A percentile compares a stretch with the other conserved stretches of the same genome.
Evolutionary conservation across 1,140 invertebrate species (phyloP).

Genomic region (Maniola jurtina): DNA sequence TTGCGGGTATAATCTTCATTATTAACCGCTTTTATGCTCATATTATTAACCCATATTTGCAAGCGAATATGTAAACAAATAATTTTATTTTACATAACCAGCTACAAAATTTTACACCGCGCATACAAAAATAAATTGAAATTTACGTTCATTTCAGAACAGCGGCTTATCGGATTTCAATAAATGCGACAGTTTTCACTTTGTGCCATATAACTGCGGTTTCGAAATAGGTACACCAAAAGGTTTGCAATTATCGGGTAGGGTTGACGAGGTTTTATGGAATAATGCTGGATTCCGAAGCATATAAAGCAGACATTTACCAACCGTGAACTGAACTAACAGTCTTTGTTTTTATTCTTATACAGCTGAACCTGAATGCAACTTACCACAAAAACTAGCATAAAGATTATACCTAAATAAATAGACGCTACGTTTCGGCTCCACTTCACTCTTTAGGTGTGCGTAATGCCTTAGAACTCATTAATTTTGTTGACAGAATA

Average conservation of each 20-base stretch:
- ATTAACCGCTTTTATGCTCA: not conserved
- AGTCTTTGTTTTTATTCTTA: too few species aligned
- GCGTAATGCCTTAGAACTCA: too few species aligned
- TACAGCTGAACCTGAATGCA: too few species aligned
- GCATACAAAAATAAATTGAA: conserved; percentile 12
- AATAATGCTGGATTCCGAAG: not conserved
- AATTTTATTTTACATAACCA: not conserved
- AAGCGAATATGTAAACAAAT: not conserved
- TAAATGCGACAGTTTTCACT: conserved; percentile 32
- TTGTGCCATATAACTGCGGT: conserved; percentile 15
- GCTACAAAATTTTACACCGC: not conserved
- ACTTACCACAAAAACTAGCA: too few species aligned
- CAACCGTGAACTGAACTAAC: too few species aligned
- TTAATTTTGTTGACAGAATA: not conserved
- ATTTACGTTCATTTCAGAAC: conserved; percentile 17
- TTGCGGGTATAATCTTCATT: not conserved
- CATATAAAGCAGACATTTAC: too few species aligned
- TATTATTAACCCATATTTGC: not conserved
- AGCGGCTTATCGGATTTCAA: conserved; percentile 27
- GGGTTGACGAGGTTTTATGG: not conserved
- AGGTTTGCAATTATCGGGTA: not conserved
- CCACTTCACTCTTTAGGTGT: too few species aligned
- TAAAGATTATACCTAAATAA: too few species aligned
- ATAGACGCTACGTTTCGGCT: too few species aligned
- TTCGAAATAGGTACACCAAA: not conserved